Evolutionary conservation across 2,888 invertebrate genomes (phyloP).

Genomic region (Halictus quadricinctus): DNA sequence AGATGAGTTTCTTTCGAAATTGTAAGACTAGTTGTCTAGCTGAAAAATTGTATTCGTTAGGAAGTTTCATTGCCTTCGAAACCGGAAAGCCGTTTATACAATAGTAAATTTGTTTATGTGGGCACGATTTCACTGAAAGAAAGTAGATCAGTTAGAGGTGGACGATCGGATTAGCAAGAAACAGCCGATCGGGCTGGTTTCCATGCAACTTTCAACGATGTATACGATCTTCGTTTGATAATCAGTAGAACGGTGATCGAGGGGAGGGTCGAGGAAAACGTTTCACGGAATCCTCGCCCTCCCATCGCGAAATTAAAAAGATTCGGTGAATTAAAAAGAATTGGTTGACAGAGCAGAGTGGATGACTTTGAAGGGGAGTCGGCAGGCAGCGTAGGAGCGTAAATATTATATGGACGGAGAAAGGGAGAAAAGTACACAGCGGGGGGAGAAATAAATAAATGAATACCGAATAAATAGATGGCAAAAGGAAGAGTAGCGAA

Average conservation of each 20-base stretch:
- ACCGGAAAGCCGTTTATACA: neutral
- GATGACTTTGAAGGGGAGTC: neutral
- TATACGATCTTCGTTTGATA: neutral
- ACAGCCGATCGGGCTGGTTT: neutral
- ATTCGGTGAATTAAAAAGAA: neutral
- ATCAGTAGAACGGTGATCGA: neutral
- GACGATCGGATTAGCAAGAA: neutral
- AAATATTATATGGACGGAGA: neutral
- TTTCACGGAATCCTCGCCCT: neutral
- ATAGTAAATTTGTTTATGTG: neutral
- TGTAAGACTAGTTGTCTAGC: too few species aligned
- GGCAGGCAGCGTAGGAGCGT: neutral
- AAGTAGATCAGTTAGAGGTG: slow-evolving; percentile 34
- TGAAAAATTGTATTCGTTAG: too few species aligned
- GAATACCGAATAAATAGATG: neutral
- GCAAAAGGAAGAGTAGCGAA: neutral
- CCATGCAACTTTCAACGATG: slow-evolving; percentile 12
- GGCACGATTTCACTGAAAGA: slow-evolving; percentile 40
- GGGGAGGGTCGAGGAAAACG: neutral
- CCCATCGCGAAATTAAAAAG: neutral
- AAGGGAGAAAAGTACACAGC: neutral
- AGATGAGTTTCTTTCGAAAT: too few species aligned
- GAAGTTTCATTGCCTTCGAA: too few species aligned
- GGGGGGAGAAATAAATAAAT: neutral
- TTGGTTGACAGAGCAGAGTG: slow-evolving; percentile 10